Evolutionary conservation across 2,888 invertebrate species (phyloP).

Genomic region (Prenolepis imparis): DNA sequence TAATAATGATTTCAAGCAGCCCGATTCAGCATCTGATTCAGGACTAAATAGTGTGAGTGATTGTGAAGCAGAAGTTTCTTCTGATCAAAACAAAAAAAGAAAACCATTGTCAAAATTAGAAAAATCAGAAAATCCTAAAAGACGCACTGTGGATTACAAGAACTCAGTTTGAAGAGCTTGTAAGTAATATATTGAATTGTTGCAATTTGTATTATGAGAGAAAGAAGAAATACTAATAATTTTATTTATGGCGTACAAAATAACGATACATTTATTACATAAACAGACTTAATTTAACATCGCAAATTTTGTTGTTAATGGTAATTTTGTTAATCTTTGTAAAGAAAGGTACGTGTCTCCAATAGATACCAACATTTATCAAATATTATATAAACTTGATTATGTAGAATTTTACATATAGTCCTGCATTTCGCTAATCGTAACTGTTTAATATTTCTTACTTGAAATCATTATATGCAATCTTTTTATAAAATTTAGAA

Average conservation of each 20-base stretch:
- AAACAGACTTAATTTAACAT: background rate
- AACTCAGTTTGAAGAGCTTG: background rate
- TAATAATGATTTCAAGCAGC: background rate
- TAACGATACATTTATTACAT: background rate
- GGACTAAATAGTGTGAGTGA: background rate
- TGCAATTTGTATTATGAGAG: background rate
- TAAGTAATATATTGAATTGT: slow-evolving; percentile 16
- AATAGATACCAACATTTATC: too few relatives aligned
- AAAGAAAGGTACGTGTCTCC: too few relatives aligned
- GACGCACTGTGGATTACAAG: slow-evolving; percentile 1
- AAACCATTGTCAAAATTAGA: background rate
- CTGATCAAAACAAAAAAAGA: background rate
- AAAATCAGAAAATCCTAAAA: background rate
- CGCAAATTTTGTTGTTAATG: too few relatives aligned
- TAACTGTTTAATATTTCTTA: background rate
- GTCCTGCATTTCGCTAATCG: background rate
- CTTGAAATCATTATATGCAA: background rate
- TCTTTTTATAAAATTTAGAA: background rate
- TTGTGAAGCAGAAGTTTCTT: background rate
- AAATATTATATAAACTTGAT: too few relatives aligned
- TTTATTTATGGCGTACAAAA: too few relatives aligned
- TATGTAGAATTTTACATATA: background rate
- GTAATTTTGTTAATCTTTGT: too few relatives aligned
- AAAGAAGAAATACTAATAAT: background rate
- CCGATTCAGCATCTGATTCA: background rate